Evolutionary conservation across 2,113 vertebrate genomes (phyloP).

Genomic region (Zonotrichia leucophrys): DNA sequence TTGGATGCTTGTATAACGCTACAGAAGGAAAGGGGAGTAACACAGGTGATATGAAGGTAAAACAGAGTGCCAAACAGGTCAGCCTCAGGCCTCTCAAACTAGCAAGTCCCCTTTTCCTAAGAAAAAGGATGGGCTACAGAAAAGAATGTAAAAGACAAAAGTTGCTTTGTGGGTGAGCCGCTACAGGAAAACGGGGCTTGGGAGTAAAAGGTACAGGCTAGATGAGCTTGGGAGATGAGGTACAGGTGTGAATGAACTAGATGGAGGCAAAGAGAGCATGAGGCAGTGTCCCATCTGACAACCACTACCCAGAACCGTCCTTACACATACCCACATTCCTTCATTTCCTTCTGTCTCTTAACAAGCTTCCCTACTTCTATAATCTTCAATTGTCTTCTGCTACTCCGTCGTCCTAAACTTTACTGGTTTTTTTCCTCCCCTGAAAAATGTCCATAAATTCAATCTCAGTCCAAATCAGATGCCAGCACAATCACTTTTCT

Average conservation of each 20-base stretch:
- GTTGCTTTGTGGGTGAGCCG: not conserved
- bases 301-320: not conserved
- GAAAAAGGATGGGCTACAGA: not conserved
- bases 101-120: not conserved
- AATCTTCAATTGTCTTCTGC: not conserved
- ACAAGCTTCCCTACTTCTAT: not conserved
- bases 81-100: not conserved
- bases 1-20: not conserved
- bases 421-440: rapidly evolving
- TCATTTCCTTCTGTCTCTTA: not conserved
- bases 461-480: not conserved
- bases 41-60: not conserved
- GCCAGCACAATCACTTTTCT: not conserved
- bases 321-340: not conserved
- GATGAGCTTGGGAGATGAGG: not conserved
- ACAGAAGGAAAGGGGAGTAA: not conserved
- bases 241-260: not conserved
- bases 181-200: not conserved
- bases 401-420: not conserved
- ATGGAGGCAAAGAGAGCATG: not conserved
- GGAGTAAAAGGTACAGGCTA: not conserved
- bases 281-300: not conserved
- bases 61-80: not conserved
- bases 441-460: not conserved
- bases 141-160: not conserved